phyloP scores from a whole-genome alignment of 2,888 invertebrate species.

The Rhagium mordax region DNA sequence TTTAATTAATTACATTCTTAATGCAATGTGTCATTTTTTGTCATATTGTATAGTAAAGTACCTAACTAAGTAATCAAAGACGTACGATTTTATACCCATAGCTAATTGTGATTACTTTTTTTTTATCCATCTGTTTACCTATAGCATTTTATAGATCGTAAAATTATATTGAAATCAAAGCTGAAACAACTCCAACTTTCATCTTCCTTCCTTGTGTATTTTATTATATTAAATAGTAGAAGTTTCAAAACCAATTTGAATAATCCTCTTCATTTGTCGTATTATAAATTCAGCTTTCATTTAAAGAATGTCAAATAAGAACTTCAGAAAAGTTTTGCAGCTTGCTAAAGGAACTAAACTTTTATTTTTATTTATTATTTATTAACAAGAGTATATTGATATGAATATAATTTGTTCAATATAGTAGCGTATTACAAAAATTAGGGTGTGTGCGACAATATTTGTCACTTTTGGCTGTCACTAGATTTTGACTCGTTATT shows the following conservation, averaged over 20 bases:
- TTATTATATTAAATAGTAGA: neutral
- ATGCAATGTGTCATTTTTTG: no score
- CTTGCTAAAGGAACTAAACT: neutral
- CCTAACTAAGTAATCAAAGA: no score
- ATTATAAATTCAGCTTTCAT: neutral
- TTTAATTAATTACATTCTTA: no score
- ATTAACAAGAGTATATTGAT: neutral
- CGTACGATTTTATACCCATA: no score
- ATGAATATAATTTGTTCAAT: neutral
- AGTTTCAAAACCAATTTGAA: neutral
- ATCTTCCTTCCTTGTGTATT: neutral
- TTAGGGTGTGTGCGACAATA: neutral
- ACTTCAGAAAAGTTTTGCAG: neutral
- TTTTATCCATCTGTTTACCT: neutral
- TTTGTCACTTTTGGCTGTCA: constrained; percentile 11
- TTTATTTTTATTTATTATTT: neutral
- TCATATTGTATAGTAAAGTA: no score
- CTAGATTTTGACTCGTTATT: constrained; percentile 5
- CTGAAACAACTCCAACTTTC: neutral
- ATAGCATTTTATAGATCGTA: no score
- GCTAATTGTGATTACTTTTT: neutral
- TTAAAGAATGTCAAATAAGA: neutral
- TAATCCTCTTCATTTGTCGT: constrained; percentile 1
- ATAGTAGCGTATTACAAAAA: neutral
- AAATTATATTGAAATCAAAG: neutral